Conservation (phyloP, 1,140 invertebrate species). For the Brachionus rubens region DNA sequence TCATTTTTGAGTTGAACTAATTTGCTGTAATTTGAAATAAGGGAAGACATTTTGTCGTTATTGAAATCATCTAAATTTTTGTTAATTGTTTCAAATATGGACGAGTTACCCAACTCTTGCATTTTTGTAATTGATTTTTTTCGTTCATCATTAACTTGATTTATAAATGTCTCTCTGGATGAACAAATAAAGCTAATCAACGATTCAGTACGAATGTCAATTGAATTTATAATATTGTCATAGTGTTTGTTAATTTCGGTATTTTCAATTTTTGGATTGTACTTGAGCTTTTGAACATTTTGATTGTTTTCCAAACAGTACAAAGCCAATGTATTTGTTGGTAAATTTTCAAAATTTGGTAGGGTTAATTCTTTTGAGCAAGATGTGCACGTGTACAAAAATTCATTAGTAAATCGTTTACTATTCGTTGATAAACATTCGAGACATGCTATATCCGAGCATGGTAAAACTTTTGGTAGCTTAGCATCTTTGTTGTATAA, state of each 20-base stretch:
- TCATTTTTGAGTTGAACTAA: neutral
- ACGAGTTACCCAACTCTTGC: neutral
- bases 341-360: neutral
- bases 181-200: neutral
- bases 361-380: neutral
- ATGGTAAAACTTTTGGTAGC: neutral
- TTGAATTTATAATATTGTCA: neutral
- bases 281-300: neutral
- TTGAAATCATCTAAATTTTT: neutral
- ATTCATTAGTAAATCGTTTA: neutral
- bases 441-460: neutral
- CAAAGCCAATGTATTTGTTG: neutral
- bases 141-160: neutral
- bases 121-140: neutral
- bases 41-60: neutral
- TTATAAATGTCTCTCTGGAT: neutral
- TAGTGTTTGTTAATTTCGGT: neutral
- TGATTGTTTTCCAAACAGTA: neutral
- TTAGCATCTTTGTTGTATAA: neutral
- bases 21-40: neutral
- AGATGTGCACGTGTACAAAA: neutral
- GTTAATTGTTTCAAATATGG: neutral
- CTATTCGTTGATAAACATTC: neutral
- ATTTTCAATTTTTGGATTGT: neutral
- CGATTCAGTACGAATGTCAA: constrained; percentile 1